Conservation (phyloP, 2,113 vertebrate genomes). For the Phodopus roborovskii region DNA sequence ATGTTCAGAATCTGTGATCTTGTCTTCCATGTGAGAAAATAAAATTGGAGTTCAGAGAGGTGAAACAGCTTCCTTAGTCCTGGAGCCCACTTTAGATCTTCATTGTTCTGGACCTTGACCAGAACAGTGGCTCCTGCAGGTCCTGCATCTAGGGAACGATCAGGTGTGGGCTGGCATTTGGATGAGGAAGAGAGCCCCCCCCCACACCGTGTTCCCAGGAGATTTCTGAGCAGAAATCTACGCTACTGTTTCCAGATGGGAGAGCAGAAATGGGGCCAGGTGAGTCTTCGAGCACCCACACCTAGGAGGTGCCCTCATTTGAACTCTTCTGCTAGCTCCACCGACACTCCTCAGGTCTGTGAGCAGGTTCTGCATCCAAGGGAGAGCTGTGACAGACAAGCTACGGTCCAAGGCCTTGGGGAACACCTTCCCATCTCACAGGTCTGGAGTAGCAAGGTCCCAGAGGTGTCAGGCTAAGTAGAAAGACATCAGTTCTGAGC, state of each 20-base stretch:
- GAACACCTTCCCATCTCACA: neutral
- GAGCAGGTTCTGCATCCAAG: neutral
- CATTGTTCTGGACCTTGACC: neutral
- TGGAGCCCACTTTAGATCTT: neutral
- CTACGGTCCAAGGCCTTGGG: neutral
- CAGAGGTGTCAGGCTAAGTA: neutral
- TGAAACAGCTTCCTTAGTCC: neutral
- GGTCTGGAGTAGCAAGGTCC: neutral
- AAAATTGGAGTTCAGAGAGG: conserved; percentile 11
- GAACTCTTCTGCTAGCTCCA: conserved; percentile 28
- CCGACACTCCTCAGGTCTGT: neutral
- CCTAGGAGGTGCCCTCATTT: neutral
- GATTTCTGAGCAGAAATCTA: neutral
- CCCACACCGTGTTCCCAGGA: neutral
- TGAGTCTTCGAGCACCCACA: neutral
- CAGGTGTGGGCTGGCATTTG: neutral
- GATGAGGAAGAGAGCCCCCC: neutral
- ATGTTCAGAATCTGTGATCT: neutral
- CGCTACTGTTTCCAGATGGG: neutral
- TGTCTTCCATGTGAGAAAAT: conserved; percentile 19
- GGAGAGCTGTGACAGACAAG: neutral
- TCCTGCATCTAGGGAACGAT: neutral
- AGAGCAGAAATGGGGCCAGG: neutral
- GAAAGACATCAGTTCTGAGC: neutral
- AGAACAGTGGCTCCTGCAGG: neutral